phyloP scores from a whole-genome alignment of 2,888 invertebrate species.

The Lithophane semibrunnea region DNA sequence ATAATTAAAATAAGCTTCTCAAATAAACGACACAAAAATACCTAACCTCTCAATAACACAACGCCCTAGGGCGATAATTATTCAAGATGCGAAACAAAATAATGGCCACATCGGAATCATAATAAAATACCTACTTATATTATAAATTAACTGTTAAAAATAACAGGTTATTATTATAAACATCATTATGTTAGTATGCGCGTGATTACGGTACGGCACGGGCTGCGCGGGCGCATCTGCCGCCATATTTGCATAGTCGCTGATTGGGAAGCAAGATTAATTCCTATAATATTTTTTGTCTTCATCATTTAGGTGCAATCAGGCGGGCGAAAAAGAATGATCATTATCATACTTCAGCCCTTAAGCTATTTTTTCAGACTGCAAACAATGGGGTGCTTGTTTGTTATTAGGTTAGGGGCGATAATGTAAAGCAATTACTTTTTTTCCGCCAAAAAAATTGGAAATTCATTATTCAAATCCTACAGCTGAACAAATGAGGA shows the following conservation, averaged over 20 bases:
- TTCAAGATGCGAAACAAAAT: slow-evolving; percentile 65
- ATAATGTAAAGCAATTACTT: slow-evolving; percentile 90
- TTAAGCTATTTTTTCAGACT: slow-evolving; percentile 89
- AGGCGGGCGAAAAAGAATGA: slow-evolving; percentile 86
- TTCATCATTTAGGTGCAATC: slow-evolving; percentile 89
- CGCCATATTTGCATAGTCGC: slow-evolving; percentile 86
- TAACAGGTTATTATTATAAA: slow-evolving; percentile 77
- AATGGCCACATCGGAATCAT: slow-evolving; percentile 60
- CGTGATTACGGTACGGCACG: slow-evolving; percentile 80
- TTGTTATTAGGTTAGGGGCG: slow-evolving; percentile 90
- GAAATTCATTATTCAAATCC: slow-evolving; percentile 89
- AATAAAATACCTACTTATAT: slow-evolving; percentile 67
- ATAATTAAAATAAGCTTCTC: slow-evolving; percentile 68
- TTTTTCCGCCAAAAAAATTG: slow-evolving; percentile 81
- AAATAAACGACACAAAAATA: slow-evolving; percentile 61
- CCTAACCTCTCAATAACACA: slow-evolving; percentile 61
- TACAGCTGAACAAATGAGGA: slow-evolving; percentile 87
- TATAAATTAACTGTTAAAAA: slow-evolving; percentile 72
- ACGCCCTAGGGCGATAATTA: slow-evolving; percentile 66
- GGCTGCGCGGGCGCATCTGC: slow-evolving; percentile 82
- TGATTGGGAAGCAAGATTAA: slow-evolving; percentile 89
- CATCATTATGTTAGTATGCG: slow-evolving; percentile 67
- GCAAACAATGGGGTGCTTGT: slow-evolving; percentile 89
- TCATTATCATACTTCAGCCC: slow-evolving; percentile 90
- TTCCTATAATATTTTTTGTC: slow-evolving; percentile 89